A percentile compares a stretch with the other conserved stretches of the same genome.
phyloP scores from a whole-genome alignment of 2,113 vertebrate genomes.

The Ameiurus melas region DNA sequence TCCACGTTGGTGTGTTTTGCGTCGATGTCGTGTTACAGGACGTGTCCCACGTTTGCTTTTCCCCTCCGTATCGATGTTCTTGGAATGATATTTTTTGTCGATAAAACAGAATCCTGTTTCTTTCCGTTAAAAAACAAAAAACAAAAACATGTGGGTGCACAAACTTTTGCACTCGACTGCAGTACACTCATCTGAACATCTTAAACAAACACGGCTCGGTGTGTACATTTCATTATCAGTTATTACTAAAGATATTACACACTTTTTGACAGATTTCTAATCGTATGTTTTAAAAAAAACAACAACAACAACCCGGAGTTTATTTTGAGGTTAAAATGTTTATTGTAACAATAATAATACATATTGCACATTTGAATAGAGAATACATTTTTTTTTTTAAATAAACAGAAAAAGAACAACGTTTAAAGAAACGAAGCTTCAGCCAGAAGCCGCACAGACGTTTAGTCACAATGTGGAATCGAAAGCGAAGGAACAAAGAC shows the following conservation, averaged over 20 bases:
- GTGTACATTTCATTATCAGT: background rate
- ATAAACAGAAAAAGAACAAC: background rate
- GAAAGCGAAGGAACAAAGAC: background rate
- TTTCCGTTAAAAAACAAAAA: background rate
- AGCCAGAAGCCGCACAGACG: background rate
- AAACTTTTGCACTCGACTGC: background rate
- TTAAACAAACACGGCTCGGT: background rate
- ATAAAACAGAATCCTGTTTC: background rate
- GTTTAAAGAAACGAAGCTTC: slow-evolving; percentile 28
- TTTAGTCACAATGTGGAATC: slow-evolving; percentile 1
- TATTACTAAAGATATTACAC: background rate
- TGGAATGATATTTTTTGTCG: background rate
- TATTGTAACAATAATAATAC: background rate
- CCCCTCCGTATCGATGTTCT: background rate
- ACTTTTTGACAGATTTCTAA: background rate
- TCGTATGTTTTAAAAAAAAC: background rate
- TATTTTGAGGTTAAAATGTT: background rate
- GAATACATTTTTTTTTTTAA: background rate
- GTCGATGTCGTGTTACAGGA: background rate
- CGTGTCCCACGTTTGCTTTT: background rate
- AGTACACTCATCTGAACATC: background rate
- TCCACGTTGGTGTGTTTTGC: background rate
- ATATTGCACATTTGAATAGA: background rate
- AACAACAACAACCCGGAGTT: background rate
- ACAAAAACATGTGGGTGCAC: background rate